phyloP scores from a whole-genome alignment of 2,113 vertebrate species.

The Lipotes vexillifer region DNA sequence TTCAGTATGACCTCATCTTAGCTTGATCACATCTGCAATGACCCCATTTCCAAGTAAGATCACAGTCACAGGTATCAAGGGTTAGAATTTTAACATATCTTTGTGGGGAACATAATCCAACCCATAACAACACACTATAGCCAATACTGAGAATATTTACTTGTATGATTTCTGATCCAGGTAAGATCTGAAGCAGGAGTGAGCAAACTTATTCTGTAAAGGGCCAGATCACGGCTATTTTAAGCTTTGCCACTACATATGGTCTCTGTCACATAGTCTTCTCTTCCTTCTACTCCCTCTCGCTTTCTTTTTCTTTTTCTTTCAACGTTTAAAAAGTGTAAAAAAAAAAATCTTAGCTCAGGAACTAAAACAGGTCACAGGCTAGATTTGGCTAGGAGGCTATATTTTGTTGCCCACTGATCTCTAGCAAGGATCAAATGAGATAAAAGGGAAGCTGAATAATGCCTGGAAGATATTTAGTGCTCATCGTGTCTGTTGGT shows the following conservation, averaged over 20 bases:
- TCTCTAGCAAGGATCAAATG: not conserved
- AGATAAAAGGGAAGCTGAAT: not conserved
- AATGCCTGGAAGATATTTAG: not conserved
- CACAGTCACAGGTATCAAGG: not conserved
- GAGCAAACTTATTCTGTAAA: not conserved
- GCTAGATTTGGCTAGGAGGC: not conserved
- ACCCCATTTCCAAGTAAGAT: not conserved
- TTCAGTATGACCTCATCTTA: not conserved
- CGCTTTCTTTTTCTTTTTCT: not conserved
- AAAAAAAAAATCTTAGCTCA: not conserved
- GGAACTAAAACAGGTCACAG: not conserved
- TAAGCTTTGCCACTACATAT: not conserved
- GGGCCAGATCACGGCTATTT: not conserved
- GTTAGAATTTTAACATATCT: not conserved
- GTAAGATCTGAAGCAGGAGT: not conserved
- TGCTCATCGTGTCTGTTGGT: not conserved
- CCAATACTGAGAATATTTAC: not conserved
- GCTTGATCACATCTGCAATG: not conserved
- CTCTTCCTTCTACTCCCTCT: not conserved
- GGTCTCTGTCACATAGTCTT: not conserved
- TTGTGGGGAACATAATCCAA: not conserved
- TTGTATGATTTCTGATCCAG: not conserved
- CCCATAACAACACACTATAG: not conserved
- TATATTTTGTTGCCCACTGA: not conserved
- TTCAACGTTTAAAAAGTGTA: not conserved